Percentiles rank a stretch among this genome's conserved stretches.
phyloP scores from a whole-genome alignment of 2,797 vertebrate species.

The Aulostomus chinensis region DNA sequence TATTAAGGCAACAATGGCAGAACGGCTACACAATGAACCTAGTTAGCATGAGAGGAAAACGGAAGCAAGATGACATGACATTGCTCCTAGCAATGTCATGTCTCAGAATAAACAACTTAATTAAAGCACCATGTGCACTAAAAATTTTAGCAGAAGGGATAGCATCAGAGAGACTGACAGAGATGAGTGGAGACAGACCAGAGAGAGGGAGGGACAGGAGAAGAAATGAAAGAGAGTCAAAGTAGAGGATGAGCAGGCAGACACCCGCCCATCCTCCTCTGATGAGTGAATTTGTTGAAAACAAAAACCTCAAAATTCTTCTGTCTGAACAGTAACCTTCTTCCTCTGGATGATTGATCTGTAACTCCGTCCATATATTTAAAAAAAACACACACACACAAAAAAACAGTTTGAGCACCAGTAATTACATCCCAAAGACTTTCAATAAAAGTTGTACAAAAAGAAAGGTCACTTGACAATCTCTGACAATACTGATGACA shows the following conservation, averaged over 20 bases:
- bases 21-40: constrained; percentile 10
- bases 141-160: constrained; percentile 21
- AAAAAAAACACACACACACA: not conserved
- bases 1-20: constrained; percentile 4
- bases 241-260: not conserved
- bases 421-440: constrained; percentile 46
- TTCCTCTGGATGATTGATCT: too few relatives aligned
- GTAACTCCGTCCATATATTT: too few relatives aligned
- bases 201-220: constrained; percentile 10
- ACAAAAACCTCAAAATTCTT: not conserved
- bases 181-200: constrained; percentile 20
- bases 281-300: constrained; percentile 5
- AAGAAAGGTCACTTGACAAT: constrained; percentile 55
- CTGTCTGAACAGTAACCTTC: not conserved
- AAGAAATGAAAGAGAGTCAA: constrained; percentile 2
- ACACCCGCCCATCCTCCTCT: not conserved
- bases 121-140: constrained; percentile 26
- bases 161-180: constrained; percentile 15
- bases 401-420: constrained; percentile 12
- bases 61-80: constrained; percentile 14
- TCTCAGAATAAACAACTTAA: not conserved
- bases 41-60: not conserved
- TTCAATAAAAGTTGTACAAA: constrained; percentile 47
- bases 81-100: not conserved
- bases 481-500: constrained; percentile 35